phyloP scores from a whole-genome alignment of 2,797 vertebrate genomes.

The Spinus pinus region DNA sequence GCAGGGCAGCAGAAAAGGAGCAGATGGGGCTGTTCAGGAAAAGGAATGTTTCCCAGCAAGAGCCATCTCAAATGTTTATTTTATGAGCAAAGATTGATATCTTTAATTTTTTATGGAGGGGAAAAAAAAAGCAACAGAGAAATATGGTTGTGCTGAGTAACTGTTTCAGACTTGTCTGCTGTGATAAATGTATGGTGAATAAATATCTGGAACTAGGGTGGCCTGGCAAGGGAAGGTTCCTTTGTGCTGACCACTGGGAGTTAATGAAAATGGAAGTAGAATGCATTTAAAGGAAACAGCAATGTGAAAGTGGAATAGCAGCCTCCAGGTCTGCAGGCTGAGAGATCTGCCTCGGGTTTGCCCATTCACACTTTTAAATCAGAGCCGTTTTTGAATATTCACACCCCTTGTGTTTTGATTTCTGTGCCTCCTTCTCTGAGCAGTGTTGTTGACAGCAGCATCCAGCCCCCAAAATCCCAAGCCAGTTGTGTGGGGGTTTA shows the following conservation, averaged over 20 bases:
- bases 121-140: not conserved
- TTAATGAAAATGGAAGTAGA: not conserved
- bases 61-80: constrained; percentile 38
- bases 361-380: not conserved
- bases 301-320: not conserved
- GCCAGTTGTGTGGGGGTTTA: not conserved
- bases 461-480: not conserved
- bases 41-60: not conserved
- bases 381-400: not conserved
- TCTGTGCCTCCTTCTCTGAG: not conserved
- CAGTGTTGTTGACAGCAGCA: not conserved
- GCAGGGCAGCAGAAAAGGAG: not conserved
- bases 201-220: not conserved
- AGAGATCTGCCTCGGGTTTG: not conserved
- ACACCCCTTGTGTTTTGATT: not conserved
- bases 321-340: not conserved
- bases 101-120: not conserved
- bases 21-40: not conserved
- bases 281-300: not conserved
- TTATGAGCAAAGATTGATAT: constrained; percentile 22
- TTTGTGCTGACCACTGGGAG: not conserved
- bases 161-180: not conserved
- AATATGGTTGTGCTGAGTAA: not conserved
- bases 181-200: not conserved
- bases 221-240: not conserved